A percentile compares a stretch with the other conserved stretches of the same genome.
Evolutionary conservation across 2,113 vertebrate species (phyloP).

Genomic region (Amphiprion percula): DNA sequence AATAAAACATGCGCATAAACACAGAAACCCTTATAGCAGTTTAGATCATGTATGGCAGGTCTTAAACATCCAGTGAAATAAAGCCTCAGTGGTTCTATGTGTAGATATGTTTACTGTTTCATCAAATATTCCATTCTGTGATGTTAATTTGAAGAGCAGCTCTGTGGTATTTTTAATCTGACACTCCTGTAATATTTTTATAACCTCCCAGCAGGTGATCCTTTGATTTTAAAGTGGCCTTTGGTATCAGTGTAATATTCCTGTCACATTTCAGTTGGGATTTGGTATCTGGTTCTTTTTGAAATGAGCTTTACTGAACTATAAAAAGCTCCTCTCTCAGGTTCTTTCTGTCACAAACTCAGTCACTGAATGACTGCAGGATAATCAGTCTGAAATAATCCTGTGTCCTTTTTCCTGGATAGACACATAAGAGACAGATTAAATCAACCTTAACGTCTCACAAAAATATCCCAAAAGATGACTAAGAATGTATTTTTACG

Average conservation of each 20-base stretch:
- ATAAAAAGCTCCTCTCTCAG: too few relatives aligned
- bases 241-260: not conserved
- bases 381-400: conserved; percentile 2
- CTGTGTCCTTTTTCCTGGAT: not conserved
- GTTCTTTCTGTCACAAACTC: not conserved
- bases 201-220: too few relatives aligned
- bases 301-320: too few relatives aligned
- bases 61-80: not conserved
- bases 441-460: not conserved
- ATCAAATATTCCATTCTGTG: too few relatives aligned
- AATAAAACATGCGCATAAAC: not conserved
- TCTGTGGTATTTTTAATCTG: not conserved
- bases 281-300: not conserved
- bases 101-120: too few relatives aligned
- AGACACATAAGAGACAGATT: not conserved
- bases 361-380: not conserved
- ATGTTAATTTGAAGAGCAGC: too few relatives aligned
- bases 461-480: not conserved
- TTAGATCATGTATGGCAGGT: too few relatives aligned
- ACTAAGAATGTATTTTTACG: conserved; percentile 18
- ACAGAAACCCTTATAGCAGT: too few relatives aligned
- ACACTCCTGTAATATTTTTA: not conserved
- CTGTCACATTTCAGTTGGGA: not conserved
- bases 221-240: not conserved
- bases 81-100: too few relatives aligned